Evolutionary conservation across 2,113 vertebrate genomes (phyloP).

Genomic region (Percina caprodes): DNA sequence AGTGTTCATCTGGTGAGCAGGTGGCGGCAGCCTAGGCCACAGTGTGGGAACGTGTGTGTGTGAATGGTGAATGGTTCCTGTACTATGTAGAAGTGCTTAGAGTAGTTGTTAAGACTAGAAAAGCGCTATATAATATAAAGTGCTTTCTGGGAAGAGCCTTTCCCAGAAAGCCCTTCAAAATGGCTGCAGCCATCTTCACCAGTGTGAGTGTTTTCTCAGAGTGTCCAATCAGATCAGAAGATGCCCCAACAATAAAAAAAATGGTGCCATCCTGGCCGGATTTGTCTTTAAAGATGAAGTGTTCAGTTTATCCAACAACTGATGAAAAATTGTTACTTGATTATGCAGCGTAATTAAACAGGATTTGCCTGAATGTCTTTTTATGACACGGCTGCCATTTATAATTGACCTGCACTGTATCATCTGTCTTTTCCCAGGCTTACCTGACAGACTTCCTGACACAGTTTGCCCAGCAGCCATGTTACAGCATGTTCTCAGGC

Average conservation of each 20-base stretch:
- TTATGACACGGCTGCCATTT: background rate
- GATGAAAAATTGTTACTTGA: background rate
- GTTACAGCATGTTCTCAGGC: slow-evolving; percentile 95
- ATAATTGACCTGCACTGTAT: background rate
- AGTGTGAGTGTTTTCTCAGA: no score
- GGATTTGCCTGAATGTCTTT: background rate
- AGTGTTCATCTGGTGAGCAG: no score
- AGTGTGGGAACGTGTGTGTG: no score
- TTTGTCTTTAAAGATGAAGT: slow-evolving; percentile 8
- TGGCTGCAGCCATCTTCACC: no score
- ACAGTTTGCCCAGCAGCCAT: slow-evolving; percentile 98
- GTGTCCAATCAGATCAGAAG: background rate
- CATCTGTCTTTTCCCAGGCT: slow-evolving; percentile 82
- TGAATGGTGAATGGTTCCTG: no score
- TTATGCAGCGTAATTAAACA: background rate
- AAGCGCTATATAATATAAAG: no score
- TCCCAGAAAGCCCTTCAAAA: no score
- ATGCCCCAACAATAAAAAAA: slow-evolving; percentile 8
- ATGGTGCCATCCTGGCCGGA: background rate
- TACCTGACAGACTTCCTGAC: slow-evolving; percentile 98
- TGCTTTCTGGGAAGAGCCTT: no score
- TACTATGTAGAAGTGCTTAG: no score
- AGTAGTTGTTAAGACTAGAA: no score
- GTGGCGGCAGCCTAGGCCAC: no score
- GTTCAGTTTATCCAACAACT: background rate